Evolutionary conservation across 1,140 invertebrate species (phyloP), one percentile per base, ranked within the genome.

Genomic region (Brachionus calyciflorus): DNA sequence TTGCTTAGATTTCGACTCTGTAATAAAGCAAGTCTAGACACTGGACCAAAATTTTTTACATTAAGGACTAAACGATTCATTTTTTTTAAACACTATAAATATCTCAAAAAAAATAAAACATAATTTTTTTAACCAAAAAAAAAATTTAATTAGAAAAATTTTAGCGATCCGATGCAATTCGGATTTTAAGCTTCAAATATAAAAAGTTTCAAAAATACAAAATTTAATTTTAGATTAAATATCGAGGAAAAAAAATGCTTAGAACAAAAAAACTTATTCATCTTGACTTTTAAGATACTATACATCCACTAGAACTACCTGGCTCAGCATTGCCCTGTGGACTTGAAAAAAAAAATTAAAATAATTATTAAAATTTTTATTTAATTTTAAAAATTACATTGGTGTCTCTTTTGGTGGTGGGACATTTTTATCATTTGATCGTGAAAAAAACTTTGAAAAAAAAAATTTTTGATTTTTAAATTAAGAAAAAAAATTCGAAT

Each of bases 251-350:
- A 65, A 65, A 70, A 70, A 70, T 24, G 12, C 17, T 3, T 14
- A 3, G 5, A 10, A 9, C 19, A 70, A 17, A 48, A n/a, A 69
- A 48, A 24, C 6, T 17, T 26, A 14, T 49, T 51, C 2, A 28
- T 14, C 7, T n/a, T n/a, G 28, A 49, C 21, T 14, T 21, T 63
- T 57, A 76, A n/a, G 73, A 55, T 10, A 76, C 26, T 28, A 60
- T 44, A 28, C 73, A 76, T 33, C 73, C 73, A 48, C 53, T 55
- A 0, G n/a, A 49, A 19, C 28, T 37, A n/a, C 46, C 46, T 7
- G 73, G 73, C 40, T 76, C 73, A 14, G 73, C 73, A n/a, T 76
- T 60, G 17, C 73, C 73, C 57, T 76, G 73, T 9, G 73, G 73
- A 33, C 69, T 73, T 12, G 37, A 30, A 19, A 12, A 30, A 48